A percentile compares a stretch with the other conserved stretches of the same genome.
phyloP scores from a whole-genome alignment of 1,140 invertebrate genomes.

The Platyscapa corneri region DNA sequence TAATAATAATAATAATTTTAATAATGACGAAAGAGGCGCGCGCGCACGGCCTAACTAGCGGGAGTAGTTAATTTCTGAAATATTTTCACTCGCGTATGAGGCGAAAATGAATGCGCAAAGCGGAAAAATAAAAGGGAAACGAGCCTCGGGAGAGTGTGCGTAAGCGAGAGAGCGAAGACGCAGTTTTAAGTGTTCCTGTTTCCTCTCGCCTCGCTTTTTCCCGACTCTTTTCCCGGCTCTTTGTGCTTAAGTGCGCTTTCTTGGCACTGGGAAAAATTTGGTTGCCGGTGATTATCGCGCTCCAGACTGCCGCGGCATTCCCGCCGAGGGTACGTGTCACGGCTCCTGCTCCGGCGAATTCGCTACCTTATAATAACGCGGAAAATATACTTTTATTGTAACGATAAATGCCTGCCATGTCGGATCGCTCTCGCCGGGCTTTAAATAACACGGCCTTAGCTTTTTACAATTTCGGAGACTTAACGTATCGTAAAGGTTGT shows the following conservation, averaged over 20 bases:
- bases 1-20: neutral
- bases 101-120: slow-evolving; percentile 26
- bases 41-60: slow-evolving; percentile 17
- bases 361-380: neutral
- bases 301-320: neutral
- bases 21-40: neutral
- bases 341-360: neutral
- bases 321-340: neutral
- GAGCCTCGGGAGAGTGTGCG: neutral
- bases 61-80: slow-evolving; percentile 40
- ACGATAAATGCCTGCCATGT: neutral
- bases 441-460: neutral
- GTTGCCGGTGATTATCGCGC: neutral
- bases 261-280: slow-evolving; percentile 1
- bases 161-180: neutral
- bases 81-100: slow-evolving; percentile 40
- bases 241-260: neutral
- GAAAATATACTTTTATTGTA: neutral
- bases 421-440: neutral
- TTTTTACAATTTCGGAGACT: neutral
- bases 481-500: neutral
- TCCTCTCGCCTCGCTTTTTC: slow-evolving; percentile 17
- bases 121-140: neutral
- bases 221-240: neutral
- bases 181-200: slow-evolving; percentile 29